phyloP scores from a whole-genome alignment of 2,888 invertebrate species.

The Esperia sulphurella region DNA sequence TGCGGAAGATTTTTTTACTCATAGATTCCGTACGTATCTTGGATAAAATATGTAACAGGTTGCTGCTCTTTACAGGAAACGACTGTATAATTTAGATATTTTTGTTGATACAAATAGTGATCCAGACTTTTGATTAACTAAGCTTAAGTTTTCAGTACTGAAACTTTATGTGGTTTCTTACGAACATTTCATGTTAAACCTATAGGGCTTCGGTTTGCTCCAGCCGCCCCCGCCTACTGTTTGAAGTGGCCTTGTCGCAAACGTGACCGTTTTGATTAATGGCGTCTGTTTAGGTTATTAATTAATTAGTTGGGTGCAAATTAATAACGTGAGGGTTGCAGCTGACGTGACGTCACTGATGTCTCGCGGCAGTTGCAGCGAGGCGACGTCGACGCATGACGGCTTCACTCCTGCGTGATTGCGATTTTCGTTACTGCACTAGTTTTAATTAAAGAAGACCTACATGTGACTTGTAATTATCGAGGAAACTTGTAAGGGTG shows the following conservation, averaged over 20 bases:
- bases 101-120: neutral
- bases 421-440: constrained; percentile 43
- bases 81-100: no score
- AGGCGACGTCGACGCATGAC: constrained; percentile 18
- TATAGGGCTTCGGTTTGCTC: neutral
- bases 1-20: no score
- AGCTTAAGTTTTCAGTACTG: no score
- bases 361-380: constrained; percentile 15
- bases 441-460: constrained; percentile 70
- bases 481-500: constrained; percentile 13
- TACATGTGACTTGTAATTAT: constrained; percentile 24
- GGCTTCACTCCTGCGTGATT: constrained; percentile 29
- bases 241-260: constrained; percentile 14
- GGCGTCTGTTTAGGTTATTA: constrained; percentile 54
- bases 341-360: constrained; percentile 53
- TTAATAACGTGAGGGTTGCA: constrained; percentile 70
- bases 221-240: neutral
- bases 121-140: no score
- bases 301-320: constrained; percentile 63
- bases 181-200: neutral
- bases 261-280: constrained; percentile 60
- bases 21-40: no score
- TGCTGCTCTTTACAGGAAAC: no score
- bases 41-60: no score
- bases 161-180: no score